Evolutionary conservation across 2,797 vertebrate species (phyloP).

Genomic region (Thunnus albacares): DNA sequence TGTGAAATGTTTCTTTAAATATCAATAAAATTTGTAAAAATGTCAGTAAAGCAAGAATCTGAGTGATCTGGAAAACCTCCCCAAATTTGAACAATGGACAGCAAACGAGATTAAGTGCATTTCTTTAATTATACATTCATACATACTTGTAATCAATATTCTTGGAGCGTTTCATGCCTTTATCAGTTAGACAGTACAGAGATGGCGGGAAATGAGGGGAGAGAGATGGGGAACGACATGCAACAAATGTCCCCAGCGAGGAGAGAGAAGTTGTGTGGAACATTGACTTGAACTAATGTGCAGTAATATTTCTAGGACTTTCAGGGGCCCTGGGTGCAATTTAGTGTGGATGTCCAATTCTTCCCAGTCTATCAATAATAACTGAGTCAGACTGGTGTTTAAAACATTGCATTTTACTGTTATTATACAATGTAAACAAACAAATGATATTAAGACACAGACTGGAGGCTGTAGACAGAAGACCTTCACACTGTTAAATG

Average conservation of each 20-base stretch:
- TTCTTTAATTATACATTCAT: too few species aligned
- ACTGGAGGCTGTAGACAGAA: neutral
- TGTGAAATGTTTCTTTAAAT: neutral
- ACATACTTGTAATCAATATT: neutral
- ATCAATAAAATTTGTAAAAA: neutral
- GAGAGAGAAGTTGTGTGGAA: too few species aligned
- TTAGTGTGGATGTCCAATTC: neutral
- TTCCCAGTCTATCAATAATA: neutral
- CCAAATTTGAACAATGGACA: neutral
- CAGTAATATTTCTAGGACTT: neutral
- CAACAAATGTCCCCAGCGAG: neutral
- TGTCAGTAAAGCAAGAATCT: too few species aligned
- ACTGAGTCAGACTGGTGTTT: neutral
- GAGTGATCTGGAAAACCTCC: neutral
- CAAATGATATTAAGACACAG: neutral
- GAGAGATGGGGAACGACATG: neutral
- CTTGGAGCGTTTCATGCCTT: neutral
- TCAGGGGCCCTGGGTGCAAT: neutral
- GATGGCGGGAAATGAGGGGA: neutral
- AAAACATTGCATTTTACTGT: neutral
- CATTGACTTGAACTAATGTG: too few species aligned
- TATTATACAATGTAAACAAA: neutral
- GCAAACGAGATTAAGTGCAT: too few species aligned
- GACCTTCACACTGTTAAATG: conserved; percentile 14
- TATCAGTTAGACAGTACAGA: neutral